Base-by-base conservation (phyloP, 2,888 invertebrate species). In the Sminthurides aquaticus region DNA sequence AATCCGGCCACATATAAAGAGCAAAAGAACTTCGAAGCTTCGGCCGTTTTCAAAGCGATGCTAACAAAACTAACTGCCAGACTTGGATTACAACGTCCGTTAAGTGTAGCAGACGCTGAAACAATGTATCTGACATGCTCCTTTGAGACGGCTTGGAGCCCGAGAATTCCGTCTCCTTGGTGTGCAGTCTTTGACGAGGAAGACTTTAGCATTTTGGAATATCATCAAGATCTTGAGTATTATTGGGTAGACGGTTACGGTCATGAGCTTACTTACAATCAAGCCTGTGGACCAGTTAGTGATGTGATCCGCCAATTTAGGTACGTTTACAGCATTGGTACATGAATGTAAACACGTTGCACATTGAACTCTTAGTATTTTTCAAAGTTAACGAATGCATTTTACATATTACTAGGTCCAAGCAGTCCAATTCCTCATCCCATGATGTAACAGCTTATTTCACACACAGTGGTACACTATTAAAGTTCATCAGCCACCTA, bases 241-340 rank as follows among this genome's bases (percentile, higher is more conserved):
- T 92, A 88, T 77, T 91, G 89, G 87, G 80, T 85, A 67, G 89
- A 91, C 78, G 91, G 91, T 8, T 91, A 91, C 76, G 91, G 89
- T 8, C 82, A 85, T 76, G 81, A 86, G 69, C 77, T 92, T 60
- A 88, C 87, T 1, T 85, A 87, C 76, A 81, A 84, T 71, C 88
- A 88, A 78, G 89, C 91, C 1, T 92, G 92, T 77, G 82, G 86
- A 66, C 82, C 87, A 25, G 81, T 91, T 62, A 83, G 82, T 66
- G 85, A 90, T 76, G 84, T 90, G 82, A 83, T 90, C 71, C 79
- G 84, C 34, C 83, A 83, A 77, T 84, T 91, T 73, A 81, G 81
- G 90, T 90, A 80, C 81, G 60, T 49, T 48, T n/a, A n/a, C n/a
- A n/a, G n/a, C n/a, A n/a, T n/a, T n/a, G n/a, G n/a, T n/a, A n/a